Evolutionary conservation across 2,888 invertebrate genomes (phyloP).

Genomic region (Apodemia hepburni): DNA sequence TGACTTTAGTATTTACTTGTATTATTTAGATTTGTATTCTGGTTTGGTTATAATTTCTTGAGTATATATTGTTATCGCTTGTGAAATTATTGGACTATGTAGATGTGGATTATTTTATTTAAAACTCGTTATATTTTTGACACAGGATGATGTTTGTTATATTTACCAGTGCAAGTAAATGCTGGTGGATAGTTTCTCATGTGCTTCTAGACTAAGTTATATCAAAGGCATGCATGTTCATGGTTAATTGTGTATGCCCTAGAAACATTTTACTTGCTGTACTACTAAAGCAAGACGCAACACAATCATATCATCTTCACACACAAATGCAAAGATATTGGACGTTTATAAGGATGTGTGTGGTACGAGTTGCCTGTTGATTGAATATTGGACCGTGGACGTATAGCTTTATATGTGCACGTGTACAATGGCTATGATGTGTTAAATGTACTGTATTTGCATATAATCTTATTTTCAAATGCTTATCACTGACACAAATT

Average conservation of each 20-base stretch:
- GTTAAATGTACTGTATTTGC: conserved; percentile 9
- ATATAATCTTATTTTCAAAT: conserved; percentile 7
- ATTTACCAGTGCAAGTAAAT: background rate
- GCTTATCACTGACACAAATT: background rate
- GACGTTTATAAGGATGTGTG: background rate
- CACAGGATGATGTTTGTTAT: background rate
- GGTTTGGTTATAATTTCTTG: background rate
- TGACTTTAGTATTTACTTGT: background rate
- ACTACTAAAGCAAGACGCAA: background rate
- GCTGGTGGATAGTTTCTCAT: background rate
- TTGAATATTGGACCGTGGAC: conserved; percentile 4
- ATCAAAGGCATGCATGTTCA: conserved; percentile 2
- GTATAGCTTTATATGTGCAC: conserved; percentile 14
- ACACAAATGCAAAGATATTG: background rate
- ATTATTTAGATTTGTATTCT: background rate
- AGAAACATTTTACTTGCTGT: background rate
- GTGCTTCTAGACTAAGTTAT: background rate
- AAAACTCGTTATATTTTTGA: background rate
- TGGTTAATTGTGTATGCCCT: background rate
- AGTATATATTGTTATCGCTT: background rate
- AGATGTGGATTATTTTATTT: conserved; percentile 5
- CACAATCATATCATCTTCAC: background rate
- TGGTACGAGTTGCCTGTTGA: conserved; percentile 1
- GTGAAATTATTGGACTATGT: background rate
- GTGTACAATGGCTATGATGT: conserved; percentile 9